A percentile compares a stretch with the other conserved stretches of the same genome.
phyloP scores from a whole-genome alignment of 2,888 invertebrate genomes.

The Erannis defoliaria region DNA sequence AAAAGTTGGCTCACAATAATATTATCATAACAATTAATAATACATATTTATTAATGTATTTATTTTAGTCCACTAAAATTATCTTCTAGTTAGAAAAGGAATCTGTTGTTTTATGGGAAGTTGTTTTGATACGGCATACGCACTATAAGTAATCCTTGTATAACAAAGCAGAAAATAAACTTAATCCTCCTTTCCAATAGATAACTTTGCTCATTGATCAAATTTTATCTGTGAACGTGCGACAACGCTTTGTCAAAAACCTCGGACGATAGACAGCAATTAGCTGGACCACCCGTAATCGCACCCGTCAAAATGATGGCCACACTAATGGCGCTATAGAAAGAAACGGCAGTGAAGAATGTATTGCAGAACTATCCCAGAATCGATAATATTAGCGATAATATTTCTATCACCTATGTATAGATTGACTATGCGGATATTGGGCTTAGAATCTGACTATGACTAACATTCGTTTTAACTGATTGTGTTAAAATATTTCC shows the following conservation, averaged over 20 bases:
- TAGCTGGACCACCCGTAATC: slow-evolving; percentile 48
- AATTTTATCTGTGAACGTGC: slow-evolving; percentile 40
- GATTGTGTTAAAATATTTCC: too few species aligned
- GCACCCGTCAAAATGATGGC: slow-evolving; percentile 47
- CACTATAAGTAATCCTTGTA: background rate
- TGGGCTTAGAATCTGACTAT: too few species aligned
- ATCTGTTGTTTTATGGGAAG: background rate
- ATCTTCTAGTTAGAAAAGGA: too few species aligned
- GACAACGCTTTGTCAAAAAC: slow-evolving; percentile 44
- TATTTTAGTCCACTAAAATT: too few species aligned
- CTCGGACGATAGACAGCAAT: slow-evolving; percentile 44
- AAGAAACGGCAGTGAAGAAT: slow-evolving; percentile 5
- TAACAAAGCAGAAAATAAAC: slow-evolving; percentile 3
- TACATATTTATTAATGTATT: too few species aligned
- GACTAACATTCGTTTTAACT: too few species aligned
- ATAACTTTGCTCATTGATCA: slow-evolving; percentile 36
- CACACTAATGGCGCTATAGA: slow-evolving; percentile 24
- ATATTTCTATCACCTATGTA: too few species aligned
- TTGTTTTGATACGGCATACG: background rate
- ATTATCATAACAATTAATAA: too few species aligned
- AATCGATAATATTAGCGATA: too few species aligned
- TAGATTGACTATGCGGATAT: too few species aligned
- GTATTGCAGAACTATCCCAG: too few species aligned
- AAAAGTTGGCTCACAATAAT: too few species aligned
- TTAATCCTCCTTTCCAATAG: slow-evolving; percentile 19